Conservation (phyloP, 2,797 vertebrate genomes). For the Vespertilio murinus region DNA sequence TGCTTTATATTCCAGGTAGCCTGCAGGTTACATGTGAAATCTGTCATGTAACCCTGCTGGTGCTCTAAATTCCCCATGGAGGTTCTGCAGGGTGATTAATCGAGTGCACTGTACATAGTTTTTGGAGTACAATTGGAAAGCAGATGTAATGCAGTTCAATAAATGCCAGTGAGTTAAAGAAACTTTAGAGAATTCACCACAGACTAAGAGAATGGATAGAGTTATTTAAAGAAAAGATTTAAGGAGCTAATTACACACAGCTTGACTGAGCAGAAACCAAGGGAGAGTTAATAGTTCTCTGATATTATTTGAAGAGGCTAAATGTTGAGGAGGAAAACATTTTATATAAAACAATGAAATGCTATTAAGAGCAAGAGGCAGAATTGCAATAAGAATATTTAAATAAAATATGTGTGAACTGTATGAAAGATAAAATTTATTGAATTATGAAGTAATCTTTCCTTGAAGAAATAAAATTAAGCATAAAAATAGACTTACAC, state of each 20-base stretch:
- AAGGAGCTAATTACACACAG: conserved; percentile 68
- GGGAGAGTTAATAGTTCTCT: conserved; percentile 59
- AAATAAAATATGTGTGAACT: conserved; percentile 29
- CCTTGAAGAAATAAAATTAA: conserved; percentile 34
- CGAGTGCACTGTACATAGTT: background rate
- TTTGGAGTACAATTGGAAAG: background rate
- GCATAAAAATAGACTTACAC: background rate
- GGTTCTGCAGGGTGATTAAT: conserved; percentile 2
- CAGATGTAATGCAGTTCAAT: background rate
- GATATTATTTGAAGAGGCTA: conserved; percentile 68
- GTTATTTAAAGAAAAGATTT: conserved; percentile 65
- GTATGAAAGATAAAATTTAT: conserved; percentile 50
- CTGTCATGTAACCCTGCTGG: background rate
- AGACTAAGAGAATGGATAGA: conserved; percentile 55
- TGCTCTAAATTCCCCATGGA: background rate
- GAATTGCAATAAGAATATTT: conserved; percentile 53
- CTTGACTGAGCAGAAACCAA: conserved; percentile 61
- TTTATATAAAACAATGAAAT: conserved; percentile 47
- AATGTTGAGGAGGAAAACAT: conserved; percentile 55
- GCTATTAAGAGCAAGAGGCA: conserved; percentile 15
- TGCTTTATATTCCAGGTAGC: background rate
- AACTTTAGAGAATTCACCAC: conserved; percentile 27
- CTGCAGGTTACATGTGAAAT: background rate
- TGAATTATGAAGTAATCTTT: conserved; percentile 47
- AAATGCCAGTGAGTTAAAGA: conserved; percentile 34